Percentiles rank a stretch among this genome's conserved stretches.
Conservation (phyloP, 2,888 invertebrate species). For the Poecilus cupreus region DNA sequence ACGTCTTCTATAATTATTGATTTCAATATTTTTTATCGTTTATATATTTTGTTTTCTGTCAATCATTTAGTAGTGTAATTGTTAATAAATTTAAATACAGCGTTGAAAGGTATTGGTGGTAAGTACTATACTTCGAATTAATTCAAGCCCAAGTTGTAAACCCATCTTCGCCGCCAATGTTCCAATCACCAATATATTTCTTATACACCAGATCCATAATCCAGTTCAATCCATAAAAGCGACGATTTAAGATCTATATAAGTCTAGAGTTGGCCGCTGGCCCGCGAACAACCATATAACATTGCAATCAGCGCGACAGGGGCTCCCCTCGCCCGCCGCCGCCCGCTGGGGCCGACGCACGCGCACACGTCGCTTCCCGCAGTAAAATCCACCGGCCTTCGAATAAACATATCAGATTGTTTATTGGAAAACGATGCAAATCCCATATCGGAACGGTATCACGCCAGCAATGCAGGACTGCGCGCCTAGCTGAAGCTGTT, state of each 20-base stretch:
- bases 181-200: constrained; percentile 46
- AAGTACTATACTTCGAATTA: too few relatives aligned
- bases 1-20: too few relatives aligned
- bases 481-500: neutral
- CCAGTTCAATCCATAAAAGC: constrained; percentile 58
- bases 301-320: constrained; percentile 57
- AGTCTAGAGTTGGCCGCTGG: constrained; percentile 46
- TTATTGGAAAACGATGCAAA: constrained; percentile 60
- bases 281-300: constrained; percentile 54
- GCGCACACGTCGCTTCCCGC: neutral
- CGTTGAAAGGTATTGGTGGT: too few relatives aligned
- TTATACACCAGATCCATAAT: constrained; percentile 50
- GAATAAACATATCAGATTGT: constrained; percentile 59
- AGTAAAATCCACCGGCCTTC: constrained; percentile 43
- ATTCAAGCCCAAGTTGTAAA: neutral
- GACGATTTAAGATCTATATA: constrained; percentile 58
- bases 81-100: too few relatives aligned
- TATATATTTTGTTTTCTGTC: too few relatives aligned
- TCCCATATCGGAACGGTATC: constrained; percentile 50
- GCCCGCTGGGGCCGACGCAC: constrained; percentile 14
- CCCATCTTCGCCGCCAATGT: constrained; percentile 9
- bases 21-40: too few relatives aligned
- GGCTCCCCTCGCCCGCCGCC: neutral
- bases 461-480: neutral
- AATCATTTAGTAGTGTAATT: too few relatives aligned